A percentile compares a stretch with the other conserved stretches of the same genome.
Conservation (phyloP, 2,113 vertebrate species). For the Pavo muticus region DNA sequence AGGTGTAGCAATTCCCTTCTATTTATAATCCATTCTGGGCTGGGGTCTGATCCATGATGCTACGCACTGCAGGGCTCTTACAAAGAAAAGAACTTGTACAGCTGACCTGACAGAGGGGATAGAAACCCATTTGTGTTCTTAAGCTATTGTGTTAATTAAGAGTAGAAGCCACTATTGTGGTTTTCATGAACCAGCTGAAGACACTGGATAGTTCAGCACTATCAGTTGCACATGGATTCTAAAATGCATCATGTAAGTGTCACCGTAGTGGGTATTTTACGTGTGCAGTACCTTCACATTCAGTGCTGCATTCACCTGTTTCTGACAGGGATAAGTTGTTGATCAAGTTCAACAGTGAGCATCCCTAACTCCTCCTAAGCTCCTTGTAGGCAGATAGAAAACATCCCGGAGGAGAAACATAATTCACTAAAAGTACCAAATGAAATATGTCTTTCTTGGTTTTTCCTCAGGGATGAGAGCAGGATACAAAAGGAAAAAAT, state of each 20-base stretch:
- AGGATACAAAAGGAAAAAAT: not conserved
- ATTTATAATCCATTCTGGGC: not conserved
- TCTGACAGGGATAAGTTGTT: not conserved
- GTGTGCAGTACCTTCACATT: not conserved
- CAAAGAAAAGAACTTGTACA: not conserved
- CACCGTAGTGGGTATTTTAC: not conserved
- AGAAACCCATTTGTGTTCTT: not conserved
- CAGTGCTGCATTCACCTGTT: not conserved
- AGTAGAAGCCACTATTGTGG: not conserved
- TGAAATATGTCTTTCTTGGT: not conserved
- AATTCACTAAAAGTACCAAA: not conserved
- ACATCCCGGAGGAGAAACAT: not conserved
- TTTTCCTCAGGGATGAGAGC: not conserved
- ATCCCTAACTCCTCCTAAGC: not conserved
- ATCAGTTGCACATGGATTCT: not conserved
- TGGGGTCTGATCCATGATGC: not conserved
- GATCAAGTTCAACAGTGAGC: not conserved
- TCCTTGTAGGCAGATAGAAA: conserved; percentile 25
- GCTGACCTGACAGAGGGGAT: not conserved
- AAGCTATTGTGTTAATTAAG: too few relatives aligned
- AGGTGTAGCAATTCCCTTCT: not conserved
- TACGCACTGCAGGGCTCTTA: not conserved
- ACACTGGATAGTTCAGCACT: too few relatives aligned
- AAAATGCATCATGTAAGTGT: too few relatives aligned
- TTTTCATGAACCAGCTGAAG: not conserved